phyloP scores from a whole-genome alignment of 2,113 vertebrate genomes.

The Cacatua alba region DNA sequence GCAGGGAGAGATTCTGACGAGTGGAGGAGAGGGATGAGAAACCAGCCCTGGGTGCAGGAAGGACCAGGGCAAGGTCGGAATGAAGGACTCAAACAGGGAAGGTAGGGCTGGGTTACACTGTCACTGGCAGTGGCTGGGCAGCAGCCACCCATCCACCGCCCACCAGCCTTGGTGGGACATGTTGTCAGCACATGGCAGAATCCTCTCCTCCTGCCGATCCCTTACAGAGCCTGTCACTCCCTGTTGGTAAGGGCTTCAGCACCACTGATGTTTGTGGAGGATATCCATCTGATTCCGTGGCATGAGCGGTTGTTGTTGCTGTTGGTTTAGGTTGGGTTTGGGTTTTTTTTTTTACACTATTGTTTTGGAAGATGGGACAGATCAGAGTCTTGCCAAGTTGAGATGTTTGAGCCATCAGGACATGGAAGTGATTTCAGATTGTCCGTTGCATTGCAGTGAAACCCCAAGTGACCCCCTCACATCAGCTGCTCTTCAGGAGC shows the following conservation, averaged over 20 bases:
- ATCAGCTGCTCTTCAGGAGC: background rate
- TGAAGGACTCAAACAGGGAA: background rate
- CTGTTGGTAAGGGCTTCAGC: background rate
- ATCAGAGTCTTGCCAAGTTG: background rate
- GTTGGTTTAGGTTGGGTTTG: rapidly evolving
- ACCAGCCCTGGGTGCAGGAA: background rate
- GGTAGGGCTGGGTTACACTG: background rate
- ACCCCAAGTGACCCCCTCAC: background rate
- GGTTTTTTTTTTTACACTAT: background rate
- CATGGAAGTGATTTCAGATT: background rate
- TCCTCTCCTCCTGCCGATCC: background rate
- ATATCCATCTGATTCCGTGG: background rate
- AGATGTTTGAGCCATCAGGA: background rate
- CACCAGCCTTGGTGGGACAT: background rate
- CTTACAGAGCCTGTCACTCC: background rate
- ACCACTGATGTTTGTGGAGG: background rate
- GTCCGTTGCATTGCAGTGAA: background rate
- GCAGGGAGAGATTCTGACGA: background rate
- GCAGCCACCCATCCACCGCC: background rate
- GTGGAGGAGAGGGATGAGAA: background rate
- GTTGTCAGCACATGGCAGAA: background rate
- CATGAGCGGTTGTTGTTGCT: rapidly evolving
- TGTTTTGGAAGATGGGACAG: background rate
- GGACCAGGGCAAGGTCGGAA: rapidly evolving
- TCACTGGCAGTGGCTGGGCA: background rate